Evolutionary conservation across 2,888 invertebrate genomes (phyloP), one percentile per base, ranked within the genome.

Genomic region (Pyrochroa serraticornis): DNA sequence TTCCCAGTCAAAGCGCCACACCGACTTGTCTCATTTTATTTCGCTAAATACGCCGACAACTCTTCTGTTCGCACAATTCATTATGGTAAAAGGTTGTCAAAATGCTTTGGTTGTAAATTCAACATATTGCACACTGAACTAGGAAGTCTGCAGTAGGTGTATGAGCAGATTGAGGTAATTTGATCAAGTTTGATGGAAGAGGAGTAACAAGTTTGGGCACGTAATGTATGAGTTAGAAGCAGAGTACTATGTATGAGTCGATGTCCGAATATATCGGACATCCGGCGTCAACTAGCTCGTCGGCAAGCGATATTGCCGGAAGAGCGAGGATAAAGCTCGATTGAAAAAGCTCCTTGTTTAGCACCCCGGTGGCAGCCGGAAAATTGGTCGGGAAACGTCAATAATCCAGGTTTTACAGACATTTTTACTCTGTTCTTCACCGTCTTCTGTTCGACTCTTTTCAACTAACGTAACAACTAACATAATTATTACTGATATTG

Each of bases 151-250:
- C 57, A 51, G 46, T 57, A 51, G 51, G 46, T 22, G 22, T 22
- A 22, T 5, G 22, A 47, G 58, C 12, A 43, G 58, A 47, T 37
- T 37, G 48, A 5, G 47, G 48, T 53, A 47, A 53, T 53, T 53
- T 43, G 53, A 58, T 53, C 47, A 39, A 43, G 30, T 43, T 13
- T 22, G 22, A 22, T 22, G 22, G 22, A 22, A 5, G 22, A 22
- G 22, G 22, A 22, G 3, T 45, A 50, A 59, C 44, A 43, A 47
- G 51, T 39, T 56, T 48, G 38, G 51, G 48, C 60, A 44, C 43
- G 57, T 58, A 60, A 57, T 58, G 38, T 52, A 60, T 52, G 56
- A 57, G 52, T 33, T 49, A 44, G 58, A 47, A 48, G 33, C 43
- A 49, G 49, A 39, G 47, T 10, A 49, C 49, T 36, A 6, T 36